A percentile compares a stretch with the other conserved stretches of the same genome.
Evolutionary conservation across 2,888 invertebrate species (phyloP).

Genomic region (Philonicus albiceps): DNA sequence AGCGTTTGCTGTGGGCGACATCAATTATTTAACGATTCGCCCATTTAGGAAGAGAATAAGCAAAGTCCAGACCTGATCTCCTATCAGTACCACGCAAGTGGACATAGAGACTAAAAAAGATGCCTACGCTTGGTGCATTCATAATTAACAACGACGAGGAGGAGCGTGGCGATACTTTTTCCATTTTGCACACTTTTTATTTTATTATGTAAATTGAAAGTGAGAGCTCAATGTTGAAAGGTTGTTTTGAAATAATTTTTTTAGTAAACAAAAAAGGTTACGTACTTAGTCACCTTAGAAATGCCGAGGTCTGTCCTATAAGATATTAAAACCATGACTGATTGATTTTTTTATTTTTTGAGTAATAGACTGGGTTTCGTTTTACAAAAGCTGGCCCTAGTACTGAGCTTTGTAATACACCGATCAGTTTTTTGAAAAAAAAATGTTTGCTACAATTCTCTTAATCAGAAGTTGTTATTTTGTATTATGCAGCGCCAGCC

Average conservation of each 20-base stretch:
- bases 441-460: too few species aligned
- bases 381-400: too few species aligned
- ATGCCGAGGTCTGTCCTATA: too few species aligned
- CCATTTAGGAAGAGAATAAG: not conserved
- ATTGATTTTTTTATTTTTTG: too few species aligned
- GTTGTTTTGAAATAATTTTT: not conserved
- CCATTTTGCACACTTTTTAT: not conserved
- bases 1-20: not conserved
- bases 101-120: not conserved
- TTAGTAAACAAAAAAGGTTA: not conserved
- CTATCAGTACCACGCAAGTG: not conserved
- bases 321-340: too few species aligned
- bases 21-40: not conserved
- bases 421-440: too few species aligned
- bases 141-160: not conserved
- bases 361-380: too few species aligned
- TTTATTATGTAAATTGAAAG: not conserved
- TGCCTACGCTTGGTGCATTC: slow-evolving; percentile 1
- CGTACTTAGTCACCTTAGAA: not conserved
- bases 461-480: too few species aligned
- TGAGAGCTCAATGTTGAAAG: not conserved
- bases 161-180: not conserved
- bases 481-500: too few species aligned
- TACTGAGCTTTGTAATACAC: too few species aligned
- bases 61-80: not conserved